These are phyloP conservation scores for Notamacropus eugenii DNA, from an alignment of 2,797 vertebrate species.

Conservation along the genomic window DNA sequence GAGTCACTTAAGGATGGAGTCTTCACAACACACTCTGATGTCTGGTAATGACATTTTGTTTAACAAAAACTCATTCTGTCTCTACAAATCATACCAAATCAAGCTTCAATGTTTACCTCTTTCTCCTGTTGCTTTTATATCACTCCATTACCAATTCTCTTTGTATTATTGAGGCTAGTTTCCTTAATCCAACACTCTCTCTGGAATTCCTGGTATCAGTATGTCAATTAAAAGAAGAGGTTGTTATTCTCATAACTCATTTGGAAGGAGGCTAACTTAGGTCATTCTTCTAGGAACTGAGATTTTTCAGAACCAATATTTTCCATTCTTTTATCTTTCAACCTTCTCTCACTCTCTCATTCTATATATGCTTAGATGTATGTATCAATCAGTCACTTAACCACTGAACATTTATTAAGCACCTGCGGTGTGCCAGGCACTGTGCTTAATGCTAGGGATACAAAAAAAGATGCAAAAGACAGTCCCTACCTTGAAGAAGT, in stretches of 20 bases:
- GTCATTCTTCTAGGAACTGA: neutral
- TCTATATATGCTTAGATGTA: neutral
- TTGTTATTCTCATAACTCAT: neutral
- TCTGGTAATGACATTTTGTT: slow-evolving; percentile 90
- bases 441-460: neutral
- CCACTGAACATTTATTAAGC: fast-evolving
- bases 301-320: neutral
- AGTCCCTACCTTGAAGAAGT: neutral
- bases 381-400: neutral
- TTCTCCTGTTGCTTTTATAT: neutral
- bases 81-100: fast-evolving
- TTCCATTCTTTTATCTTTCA: neutral
- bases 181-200: neutral
- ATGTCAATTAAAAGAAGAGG: neutral
- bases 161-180: fast-evolving
- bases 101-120: fast-evolving
- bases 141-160: slow-evolving; percentile 11
- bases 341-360: neutral
- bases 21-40: slow-evolving; percentile 98
- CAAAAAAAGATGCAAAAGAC: neutral
- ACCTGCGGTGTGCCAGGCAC: neutral
- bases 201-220: neutral
- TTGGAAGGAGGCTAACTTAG: neutral
- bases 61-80: neutral
- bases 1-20: slow-evolving; percentile 99